phyloP scores from a whole-genome alignment of 2,797 vertebrate genomes.

The Chloroceryle inda region DNA sequence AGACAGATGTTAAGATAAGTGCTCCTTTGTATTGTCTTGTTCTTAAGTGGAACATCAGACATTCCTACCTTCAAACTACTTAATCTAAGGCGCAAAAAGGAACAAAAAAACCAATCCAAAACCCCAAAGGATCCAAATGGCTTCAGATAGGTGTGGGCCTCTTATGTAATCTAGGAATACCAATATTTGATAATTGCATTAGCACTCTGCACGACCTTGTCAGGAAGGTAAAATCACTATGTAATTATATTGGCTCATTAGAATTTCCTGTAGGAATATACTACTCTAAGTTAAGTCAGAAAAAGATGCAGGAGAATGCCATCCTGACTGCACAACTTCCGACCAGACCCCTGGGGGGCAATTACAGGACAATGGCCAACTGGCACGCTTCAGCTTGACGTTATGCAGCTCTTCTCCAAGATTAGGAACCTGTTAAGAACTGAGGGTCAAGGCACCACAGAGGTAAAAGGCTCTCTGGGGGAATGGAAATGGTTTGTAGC shows the following conservation, averaged over 20 bases:
- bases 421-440: neutral
- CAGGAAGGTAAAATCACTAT: slow-evolving; percentile 50
- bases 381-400: neutral
- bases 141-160: neutral
- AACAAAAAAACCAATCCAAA: neutral
- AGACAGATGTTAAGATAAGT: slow-evolving; percentile 22
- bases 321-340: neutral
- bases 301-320: neutral
- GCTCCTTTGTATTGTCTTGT: neutral
- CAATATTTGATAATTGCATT: slow-evolving; percentile 16
- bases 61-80: neutral
- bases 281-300: neutral
- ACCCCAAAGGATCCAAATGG: neutral
- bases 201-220: slow-evolving; percentile 31
- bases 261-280: slow-evolving; percentile 44
- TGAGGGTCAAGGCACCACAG: neutral
- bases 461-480: neutral
- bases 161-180: neutral
- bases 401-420: neutral
- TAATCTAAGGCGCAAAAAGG: neutral
- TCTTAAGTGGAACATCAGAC: neutral
- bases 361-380: neutral
- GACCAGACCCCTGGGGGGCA: neutral
- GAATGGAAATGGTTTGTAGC: neutral
- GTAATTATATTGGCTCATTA: slow-evolving; percentile 47